Evolutionary conservation across 1,140 invertebrate genomes (phyloP).

Genomic region (Pseudoatta argentina): DNA sequence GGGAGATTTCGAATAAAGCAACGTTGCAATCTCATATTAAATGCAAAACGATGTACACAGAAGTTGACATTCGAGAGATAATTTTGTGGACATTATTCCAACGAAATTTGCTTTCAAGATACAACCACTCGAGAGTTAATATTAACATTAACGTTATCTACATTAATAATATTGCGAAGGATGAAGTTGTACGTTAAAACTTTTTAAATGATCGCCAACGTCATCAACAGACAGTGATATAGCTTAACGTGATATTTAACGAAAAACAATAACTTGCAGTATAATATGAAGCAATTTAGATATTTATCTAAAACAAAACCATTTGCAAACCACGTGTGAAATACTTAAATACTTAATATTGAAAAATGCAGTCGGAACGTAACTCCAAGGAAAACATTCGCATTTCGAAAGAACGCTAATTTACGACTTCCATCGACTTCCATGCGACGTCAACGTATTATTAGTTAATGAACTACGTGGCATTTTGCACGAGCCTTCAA

Average conservation of each 20-base stretch:
- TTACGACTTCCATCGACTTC: constrained; percentile 12
- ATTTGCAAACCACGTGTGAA: not conserved
- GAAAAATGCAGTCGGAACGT: not conserved
- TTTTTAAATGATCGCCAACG: not conserved
- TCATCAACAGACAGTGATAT: not conserved
- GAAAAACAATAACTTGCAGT: not conserved
- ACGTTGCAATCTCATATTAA: constrained; percentile 17
- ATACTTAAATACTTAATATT: constrained; percentile 20
- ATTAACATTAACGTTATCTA: not conserved
- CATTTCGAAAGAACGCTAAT: not conserved
- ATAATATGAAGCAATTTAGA: not conserved
- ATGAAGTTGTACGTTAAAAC: not conserved
- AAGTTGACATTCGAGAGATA: not conserved
- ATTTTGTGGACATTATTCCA: not conserved
- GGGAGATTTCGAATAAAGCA: not conserved
- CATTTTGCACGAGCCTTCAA: constrained; percentile 25
- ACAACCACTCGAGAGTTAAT: not conserved
- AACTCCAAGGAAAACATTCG: not conserved
- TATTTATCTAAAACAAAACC: not conserved
- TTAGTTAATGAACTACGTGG: constrained; percentile 46
- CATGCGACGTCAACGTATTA: not conserved
- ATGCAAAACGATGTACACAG: not conserved
- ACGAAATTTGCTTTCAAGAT: not conserved
- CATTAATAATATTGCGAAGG: not conserved
- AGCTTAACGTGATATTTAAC: not conserved